A percentile compares a stretch with the other conserved stretches of the same genome.
phyloP scores from a whole-genome alignment of 2,888 invertebrate species.

The Mystacides longicornis region DNA sequence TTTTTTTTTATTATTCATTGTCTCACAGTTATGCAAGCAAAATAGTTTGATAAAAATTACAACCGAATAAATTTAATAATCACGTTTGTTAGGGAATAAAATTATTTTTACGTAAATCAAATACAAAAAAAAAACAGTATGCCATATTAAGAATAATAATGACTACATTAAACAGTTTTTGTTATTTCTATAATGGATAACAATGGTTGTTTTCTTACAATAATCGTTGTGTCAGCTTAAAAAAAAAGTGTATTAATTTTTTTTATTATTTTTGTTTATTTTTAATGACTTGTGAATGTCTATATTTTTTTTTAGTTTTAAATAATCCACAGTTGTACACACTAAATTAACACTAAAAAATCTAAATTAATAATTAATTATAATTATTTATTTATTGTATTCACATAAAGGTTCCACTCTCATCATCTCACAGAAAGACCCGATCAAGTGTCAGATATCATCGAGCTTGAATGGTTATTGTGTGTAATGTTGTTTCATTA shows the following conservation, averaged over 20 bases:
- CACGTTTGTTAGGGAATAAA: not conserved
- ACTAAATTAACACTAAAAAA: not conserved
- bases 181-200: constrained; percentile 3
- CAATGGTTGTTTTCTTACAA: constrained; percentile 4
- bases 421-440: constrained; percentile 19
- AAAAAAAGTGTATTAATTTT: not conserved
- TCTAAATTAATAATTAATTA: too few relatives aligned
- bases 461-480: constrained; percentile 32
- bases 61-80: not conserved
- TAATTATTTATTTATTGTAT: not conserved
- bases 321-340: not conserved
- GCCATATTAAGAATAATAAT: constrained; percentile 7
- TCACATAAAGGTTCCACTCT: constrained; percentile 8
- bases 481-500: constrained; percentile 30
- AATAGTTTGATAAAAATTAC: not conserved
- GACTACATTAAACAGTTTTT: too few relatives aligned
- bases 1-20: not conserved
- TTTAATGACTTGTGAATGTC: not conserved
- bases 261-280: not conserved
- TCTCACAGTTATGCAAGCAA: constrained; percentile 11
- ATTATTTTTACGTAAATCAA: not conserved
- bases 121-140: constrained; percentile 4
- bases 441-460: constrained; percentile 33
- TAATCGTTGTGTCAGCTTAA: not conserved
- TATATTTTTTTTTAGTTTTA: not conserved